A percentile compares a stretch with the other conserved stretches of the same genome.
Evolutionary conservation across 2,888 invertebrate species (phyloP).

Genomic region (Xanthorhoe spadicearia): DNA sequence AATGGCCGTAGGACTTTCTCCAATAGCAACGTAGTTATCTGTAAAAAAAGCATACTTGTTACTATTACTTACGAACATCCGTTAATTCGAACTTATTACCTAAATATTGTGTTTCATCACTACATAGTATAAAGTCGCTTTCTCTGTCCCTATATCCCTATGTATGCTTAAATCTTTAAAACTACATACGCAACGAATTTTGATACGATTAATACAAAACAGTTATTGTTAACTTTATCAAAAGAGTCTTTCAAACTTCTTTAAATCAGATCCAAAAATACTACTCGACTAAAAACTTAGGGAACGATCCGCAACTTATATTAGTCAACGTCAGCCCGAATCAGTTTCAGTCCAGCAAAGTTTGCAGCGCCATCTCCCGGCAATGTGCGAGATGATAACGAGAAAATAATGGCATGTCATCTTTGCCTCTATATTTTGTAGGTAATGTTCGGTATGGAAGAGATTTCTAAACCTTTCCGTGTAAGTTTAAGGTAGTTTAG

Average conservation of each 20-base stretch:
- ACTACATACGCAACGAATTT: too few relatives aligned
- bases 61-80: too few relatives aligned
- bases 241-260: background rate
- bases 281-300: constrained; percentile 27
- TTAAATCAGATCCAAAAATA: constrained; percentile 1
- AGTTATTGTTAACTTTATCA: background rate
- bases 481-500: background rate
- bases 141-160: too few relatives aligned
- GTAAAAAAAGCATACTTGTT: too few relatives aligned
- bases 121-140: too few relatives aligned
- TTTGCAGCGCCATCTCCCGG: constrained; percentile 40
- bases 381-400: constrained; percentile 20
- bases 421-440: constrained; percentile 9
- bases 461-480: constrained; percentile 1
- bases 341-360: constrained; percentile 52
- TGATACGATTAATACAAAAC: background rate
- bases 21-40: too few relatives aligned
- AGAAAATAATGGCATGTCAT: constrained; percentile 30
- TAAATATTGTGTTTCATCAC: too few relatives aligned
- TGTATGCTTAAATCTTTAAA: too few relatives aligned
- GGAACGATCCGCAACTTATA: constrained; percentile 50
- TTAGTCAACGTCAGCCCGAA: constrained; percentile 56
- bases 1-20: too few relatives aligned
- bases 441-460: background rate
- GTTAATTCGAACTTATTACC: too few relatives aligned